Evolutionary conservation across 1,140 invertebrate species (phyloP), one percentile per base, ranked within the genome.

Genomic region (Lordiphosa stackelbergi): DNA sequence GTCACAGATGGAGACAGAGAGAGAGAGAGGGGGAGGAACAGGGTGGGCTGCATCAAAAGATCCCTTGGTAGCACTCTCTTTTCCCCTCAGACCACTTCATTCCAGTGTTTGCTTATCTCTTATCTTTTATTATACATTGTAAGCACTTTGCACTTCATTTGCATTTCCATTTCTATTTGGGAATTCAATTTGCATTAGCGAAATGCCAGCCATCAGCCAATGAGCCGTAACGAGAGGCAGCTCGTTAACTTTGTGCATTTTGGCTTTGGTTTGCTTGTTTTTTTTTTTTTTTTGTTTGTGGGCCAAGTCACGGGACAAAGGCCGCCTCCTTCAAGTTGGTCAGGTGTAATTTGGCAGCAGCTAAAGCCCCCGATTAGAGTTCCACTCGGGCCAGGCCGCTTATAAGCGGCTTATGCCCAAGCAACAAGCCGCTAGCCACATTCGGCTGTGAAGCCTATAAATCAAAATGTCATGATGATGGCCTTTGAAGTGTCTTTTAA

Each of bases 381-480:
- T 24, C 22, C 5, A 24, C 5, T 0, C 19, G n/a, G n/a, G n/a
- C n/a, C n/a, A n/a, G n/a, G n/a, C n/a, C 3, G 19, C 19, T 70
- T 36, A 48, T 66, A 66, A 66, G 63, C 63, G 28, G 69, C 57
- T 79, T 69, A 73, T 69, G 65, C 55, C 73, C 55, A 43, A 66
- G 65, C 74, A 79, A 73, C 74, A 68, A 66, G 61, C 71, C 34
- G 31, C 55, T 54, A 24, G 28, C 19, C 53, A 60, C 10, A 42
- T n/a, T 13, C 43, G 7, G 43, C 52, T 57, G 46, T 52, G 70
- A 45, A 55, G 70, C 59, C 72, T 69, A 78, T 79, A 79, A 79
- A 81, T 78, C 70, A 78, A 73, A 78, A 79, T 73, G 73, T 79
- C 74, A 79, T 65, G 70, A 60, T 69, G 65, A 53, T 73, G 65